These are phyloP conservation scores for Virgularia gustaviana DNA, from an alignment of 92 coral and sea anemone genomes.

Conservation along the genomic window DNA sequence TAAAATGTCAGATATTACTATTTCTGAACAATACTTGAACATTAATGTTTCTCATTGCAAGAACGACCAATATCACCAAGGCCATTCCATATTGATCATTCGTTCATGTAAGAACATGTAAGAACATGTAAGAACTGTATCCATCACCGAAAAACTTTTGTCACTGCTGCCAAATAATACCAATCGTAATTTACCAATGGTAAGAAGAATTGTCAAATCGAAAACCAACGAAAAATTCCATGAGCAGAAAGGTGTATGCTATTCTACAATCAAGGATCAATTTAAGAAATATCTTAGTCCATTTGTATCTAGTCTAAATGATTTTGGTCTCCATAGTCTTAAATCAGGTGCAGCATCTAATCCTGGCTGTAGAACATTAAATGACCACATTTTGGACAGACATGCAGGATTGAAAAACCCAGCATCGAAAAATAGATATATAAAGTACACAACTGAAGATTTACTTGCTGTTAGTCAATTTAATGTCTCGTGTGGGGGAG, in stretches of 20 bases:
- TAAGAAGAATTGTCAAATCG: constrained; percentile 49
- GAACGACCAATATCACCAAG: constrained; percentile 12
- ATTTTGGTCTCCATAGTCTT: constrained; percentile 48
- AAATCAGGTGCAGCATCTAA: constrained; percentile 62
- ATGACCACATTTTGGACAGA: constrained; percentile 40
- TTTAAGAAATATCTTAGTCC: constrained; percentile 36
- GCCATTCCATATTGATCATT: background rate
- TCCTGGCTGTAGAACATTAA: constrained; percentile 41
- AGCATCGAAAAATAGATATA: constrained; percentile 50
- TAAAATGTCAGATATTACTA: constrained; percentile 6
- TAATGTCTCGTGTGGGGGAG: constrained; percentile 46
- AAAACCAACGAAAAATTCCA: constrained; percentile 52
- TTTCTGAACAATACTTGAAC: constrained; percentile 9
- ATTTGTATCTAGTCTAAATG: constrained; percentile 40
- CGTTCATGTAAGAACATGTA: constrained; percentile 17
- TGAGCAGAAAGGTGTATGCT: constrained; percentile 33
- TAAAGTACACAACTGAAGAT: constrained; percentile 48
- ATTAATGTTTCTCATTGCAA: constrained; percentile 21
- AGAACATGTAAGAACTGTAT: too few species aligned
- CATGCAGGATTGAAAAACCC: constrained; percentile 62
- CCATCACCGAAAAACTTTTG: constrained; percentile 10
- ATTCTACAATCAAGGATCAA: constrained; percentile 45
- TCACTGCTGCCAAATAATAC: background rate
- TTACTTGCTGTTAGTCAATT: constrained; percentile 20
- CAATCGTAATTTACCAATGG: constrained; percentile 24